A percentile compares a stretch with the other conserved stretches of the same genome.
Conservation (phyloP, 2,797 vertebrate genomes). For the Crocodylus rhombifer region DNA sequence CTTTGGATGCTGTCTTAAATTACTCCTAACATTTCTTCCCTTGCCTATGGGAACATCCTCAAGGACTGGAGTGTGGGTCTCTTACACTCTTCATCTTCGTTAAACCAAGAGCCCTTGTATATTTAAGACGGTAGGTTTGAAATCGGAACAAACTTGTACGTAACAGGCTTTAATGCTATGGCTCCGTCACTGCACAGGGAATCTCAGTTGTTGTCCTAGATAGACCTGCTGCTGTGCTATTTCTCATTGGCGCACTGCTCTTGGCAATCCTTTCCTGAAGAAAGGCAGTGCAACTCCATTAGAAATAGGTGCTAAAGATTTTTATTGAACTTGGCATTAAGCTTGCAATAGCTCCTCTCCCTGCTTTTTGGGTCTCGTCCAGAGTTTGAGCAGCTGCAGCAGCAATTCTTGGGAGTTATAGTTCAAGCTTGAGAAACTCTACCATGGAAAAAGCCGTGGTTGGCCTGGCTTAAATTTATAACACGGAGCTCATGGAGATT, state of each 20-base stretch:
- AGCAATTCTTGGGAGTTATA: neutral
- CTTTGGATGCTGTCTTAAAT: neutral
- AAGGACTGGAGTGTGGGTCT: neutral
- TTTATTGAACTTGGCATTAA: accelerated
- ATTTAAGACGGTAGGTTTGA: neutral
- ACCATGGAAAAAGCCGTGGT: neutral
- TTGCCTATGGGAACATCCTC: neutral
- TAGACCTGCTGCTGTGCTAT: neutral
- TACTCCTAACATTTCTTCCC: neutral
- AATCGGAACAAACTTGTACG: neutral
- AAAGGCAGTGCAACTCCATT: accelerated
- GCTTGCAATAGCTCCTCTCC: accelerated
- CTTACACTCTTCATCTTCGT: neutral
- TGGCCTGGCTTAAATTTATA: neutral
- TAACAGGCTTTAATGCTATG: neutral
- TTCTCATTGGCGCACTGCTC: neutral
- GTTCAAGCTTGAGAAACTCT: neutral
- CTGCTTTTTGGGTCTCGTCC: accelerated
- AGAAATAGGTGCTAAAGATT: accelerated
- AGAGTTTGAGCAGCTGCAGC: accelerated
- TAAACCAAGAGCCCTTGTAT: too few species aligned
- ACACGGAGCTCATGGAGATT: neutral
- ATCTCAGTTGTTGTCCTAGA: neutral
- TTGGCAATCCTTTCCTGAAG: neutral
- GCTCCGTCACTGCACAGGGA: neutral